Percentiles rank a stretch among this genome's conserved stretches.
These are phyloP conservation scores for Asbolus verrucosus DNA, from an alignment of 1,140 invertebrate species.

Conservation along the genomic window DNA sequence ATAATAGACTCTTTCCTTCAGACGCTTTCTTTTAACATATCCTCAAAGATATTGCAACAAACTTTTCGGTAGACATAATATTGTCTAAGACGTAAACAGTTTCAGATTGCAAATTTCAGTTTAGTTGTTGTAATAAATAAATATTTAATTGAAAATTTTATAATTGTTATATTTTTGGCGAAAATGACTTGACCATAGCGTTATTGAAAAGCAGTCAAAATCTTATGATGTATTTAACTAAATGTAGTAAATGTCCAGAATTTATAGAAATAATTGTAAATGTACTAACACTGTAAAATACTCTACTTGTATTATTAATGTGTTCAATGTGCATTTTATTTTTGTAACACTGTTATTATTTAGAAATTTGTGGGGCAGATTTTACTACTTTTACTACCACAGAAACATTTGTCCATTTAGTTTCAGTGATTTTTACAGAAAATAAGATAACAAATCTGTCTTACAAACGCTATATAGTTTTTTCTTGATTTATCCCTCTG, in stretches of 20 bases:
- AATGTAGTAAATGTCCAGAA: conserved; percentile 39
- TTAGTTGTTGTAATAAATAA: too few species aligned
- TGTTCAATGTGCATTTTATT: conserved; percentile 44
- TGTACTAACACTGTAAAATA: conserved; percentile 25
- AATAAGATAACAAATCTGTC: conserved; percentile 19
- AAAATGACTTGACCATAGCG: neutral
- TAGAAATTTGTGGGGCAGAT: conserved; percentile 27
- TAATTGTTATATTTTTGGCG: neutral
- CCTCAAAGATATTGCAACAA: too few species aligned
- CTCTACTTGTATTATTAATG: conserved; percentile 35
- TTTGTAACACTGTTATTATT: conserved; percentile 33
- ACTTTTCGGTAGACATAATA: too few species aligned
- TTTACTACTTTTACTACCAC: neutral
- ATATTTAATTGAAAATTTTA: too few species aligned
- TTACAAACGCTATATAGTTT: conserved; percentile 28
- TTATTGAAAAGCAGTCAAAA: conserved; percentile 38
- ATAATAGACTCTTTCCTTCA: too few species aligned
- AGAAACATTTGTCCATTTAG: too few species aligned
- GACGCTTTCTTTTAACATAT: too few species aligned
- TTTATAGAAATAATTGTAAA: conserved; percentile 30
- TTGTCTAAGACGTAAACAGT: too few species aligned
- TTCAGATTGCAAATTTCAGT: too few species aligned
- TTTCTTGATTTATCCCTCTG: conserved; percentile 39
- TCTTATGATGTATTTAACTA: conserved; percentile 40
- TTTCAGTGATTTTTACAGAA: too few species aligned